A percentile compares a stretch with the other conserved stretches of the same genome.
Conservation (phyloP, 2,113 vertebrate genomes). For the Peromyscus polionotus region DNA sequence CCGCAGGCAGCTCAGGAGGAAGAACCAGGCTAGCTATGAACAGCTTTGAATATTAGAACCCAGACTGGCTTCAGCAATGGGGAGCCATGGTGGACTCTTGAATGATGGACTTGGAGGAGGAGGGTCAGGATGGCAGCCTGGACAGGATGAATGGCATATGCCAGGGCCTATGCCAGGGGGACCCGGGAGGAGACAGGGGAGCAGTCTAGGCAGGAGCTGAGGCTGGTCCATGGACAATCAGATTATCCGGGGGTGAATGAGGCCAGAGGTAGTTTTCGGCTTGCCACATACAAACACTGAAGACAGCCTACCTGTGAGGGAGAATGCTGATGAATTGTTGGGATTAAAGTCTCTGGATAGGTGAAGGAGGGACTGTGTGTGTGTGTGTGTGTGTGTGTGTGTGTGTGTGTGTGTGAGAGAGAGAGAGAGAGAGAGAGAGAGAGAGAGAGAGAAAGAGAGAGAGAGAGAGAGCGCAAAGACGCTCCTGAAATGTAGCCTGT, state of each 20-base stretch:
- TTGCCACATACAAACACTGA: background rate
- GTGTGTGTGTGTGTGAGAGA: too few relatives aligned
- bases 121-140: background rate
- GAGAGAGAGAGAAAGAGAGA: background rate
- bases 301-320: background rate
- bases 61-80: background rate
- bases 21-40: rapidly evolving
- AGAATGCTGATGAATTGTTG: background rate
- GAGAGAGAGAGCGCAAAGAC: background rate
- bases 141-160: background rate
- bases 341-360: background rate
- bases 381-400: too few relatives aligned
- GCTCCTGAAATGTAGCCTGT: background rate
- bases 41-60: background rate
- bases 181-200: rapidly evolving
- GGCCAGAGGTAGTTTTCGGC: background rate
- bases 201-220: background rate
- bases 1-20: background rate
- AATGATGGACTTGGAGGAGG: background rate
- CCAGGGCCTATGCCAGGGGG: background rate
- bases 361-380: too few relatives aligned
- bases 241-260: background rate
- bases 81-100: background rate
- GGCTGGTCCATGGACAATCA: background rate
- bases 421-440: background rate